Conservation (phyloP, 2,113 vertebrate genomes). For the Dromaius novaehollandiae region DNA sequence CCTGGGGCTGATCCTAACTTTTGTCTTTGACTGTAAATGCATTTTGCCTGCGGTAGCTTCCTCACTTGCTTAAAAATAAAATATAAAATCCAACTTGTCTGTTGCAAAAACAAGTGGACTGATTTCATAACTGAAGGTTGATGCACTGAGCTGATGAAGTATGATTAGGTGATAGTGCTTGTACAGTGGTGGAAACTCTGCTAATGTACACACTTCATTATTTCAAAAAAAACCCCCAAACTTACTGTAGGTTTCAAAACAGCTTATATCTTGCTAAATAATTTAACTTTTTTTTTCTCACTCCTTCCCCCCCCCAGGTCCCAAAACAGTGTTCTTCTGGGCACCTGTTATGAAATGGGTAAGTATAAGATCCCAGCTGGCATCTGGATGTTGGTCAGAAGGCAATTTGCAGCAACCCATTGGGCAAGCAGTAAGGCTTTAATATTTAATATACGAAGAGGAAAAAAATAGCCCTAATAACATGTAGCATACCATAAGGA, state of each 20-base stretch:
- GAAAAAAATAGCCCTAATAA: background rate
- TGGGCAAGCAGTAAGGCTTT: background rate
- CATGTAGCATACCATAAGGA: background rate
- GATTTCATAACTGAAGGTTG: background rate
- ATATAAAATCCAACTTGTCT: background rate
- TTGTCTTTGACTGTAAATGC: background rate
- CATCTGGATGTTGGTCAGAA: background rate
- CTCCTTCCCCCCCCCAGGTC: constrained; percentile 79
- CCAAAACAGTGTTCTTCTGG: constrained; percentile 98
- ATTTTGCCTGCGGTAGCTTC: background rate
- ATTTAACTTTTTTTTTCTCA: background rate
- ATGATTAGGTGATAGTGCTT: background rate
- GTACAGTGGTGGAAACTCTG: background rate
- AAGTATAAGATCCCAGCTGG: constrained; percentile 49
- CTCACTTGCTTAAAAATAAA: background rate
- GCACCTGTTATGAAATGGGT: constrained; percentile 99
- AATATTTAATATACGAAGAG: background rate
- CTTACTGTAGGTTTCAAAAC: background rate
- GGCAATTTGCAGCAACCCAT: background rate
- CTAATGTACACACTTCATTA: background rate
- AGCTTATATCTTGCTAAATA: background rate
- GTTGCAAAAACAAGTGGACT: background rate
- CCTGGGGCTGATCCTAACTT: background rate
- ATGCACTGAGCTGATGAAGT: background rate
- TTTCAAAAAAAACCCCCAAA: background rate